These are phyloP conservation scores for Pseudopipra pipra DNA, from an alignment of 2,113 vertebrate species.

Conservation along the genomic window DNA sequence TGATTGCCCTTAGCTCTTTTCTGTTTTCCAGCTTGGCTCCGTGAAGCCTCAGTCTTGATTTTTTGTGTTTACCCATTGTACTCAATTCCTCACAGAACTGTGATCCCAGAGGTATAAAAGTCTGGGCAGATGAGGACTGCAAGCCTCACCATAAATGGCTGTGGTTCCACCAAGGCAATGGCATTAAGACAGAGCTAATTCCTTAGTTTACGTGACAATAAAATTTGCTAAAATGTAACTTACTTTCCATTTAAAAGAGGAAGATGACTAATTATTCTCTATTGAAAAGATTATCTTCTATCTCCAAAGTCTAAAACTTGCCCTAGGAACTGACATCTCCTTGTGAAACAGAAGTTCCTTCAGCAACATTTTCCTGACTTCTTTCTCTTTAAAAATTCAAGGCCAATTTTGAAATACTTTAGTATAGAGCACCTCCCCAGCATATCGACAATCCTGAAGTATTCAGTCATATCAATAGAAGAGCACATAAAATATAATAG, in stretches of 20 bases:
- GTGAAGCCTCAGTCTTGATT: background rate
- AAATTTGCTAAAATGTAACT: conserved; percentile 64
- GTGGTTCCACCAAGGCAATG: conserved; percentile 9
- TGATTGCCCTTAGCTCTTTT: background rate
- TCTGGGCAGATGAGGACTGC: background rate
- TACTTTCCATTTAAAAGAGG: conserved; percentile 56
- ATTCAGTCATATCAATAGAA: background rate
- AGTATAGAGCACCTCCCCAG: background rate
- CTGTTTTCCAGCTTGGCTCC: background rate
- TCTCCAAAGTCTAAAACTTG: conserved; percentile 61
- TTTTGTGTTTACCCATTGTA: background rate
- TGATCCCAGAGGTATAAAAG: background rate
- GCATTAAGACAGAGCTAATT: conserved; percentile 14
- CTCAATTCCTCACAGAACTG: background rate
- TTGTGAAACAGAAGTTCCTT: conserved; percentile 47
- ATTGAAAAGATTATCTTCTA: conserved; percentile 59
- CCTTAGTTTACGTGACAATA: conserved; percentile 27
- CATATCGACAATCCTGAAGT: background rate
- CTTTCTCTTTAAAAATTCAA: conserved; percentile 55
- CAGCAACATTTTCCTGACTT: background rate
- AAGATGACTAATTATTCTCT: conserved; percentile 61
- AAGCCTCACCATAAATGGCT: background rate
- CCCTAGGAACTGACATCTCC: background rate
- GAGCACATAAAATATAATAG: background rate
- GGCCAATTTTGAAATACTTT: conserved; percentile 16